Percentiles rank a stretch among this genome's conserved stretches.
phyloP scores from a whole-genome alignment of 1,140 invertebrate genomes.

The Sycobia sp. region DNA sequence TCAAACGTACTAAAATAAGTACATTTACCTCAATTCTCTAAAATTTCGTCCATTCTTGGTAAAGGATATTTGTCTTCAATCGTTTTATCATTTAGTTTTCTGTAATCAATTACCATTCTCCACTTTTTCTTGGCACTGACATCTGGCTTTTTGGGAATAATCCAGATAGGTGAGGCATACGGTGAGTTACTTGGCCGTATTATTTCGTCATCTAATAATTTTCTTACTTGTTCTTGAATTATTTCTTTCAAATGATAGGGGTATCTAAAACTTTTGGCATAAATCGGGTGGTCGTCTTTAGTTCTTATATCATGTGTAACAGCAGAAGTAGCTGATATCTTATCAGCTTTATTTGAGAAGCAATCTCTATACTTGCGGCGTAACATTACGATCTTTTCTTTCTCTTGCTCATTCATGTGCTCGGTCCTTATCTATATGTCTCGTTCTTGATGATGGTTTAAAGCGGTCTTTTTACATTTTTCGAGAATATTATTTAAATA shows the following conservation, averaged over 20 bases:
- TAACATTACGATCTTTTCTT: too few relatives aligned
- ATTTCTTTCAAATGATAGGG: background rate
- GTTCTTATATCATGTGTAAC: constrained; percentile 5
- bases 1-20: constrained; percentile 35
- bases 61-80: constrained; percentile 34
- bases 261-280: background rate
- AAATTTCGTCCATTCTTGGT: constrained; percentile 36
- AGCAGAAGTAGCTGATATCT: too few relatives aligned
- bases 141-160: constrained; percentile 53
- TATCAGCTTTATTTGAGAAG: too few relatives aligned
- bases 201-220: constrained; percentile 40
- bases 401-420: too few relatives aligned
- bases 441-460: too few relatives aligned
- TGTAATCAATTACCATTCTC: constrained; percentile 37
- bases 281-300: background rate
- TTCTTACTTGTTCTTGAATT: constrained; percentile 10
- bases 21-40: constrained; percentile 29
- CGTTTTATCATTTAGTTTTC: constrained; percentile 36
- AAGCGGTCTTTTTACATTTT: too few relatives aligned
- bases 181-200: constrained; percentile 47
- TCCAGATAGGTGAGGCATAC: constrained; percentile 43
- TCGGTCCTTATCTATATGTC: too few relatives aligned
- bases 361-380: too few relatives aligned
- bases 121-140: constrained; percentile 42
- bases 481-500: too few relatives aligned